These are phyloP conservation scores for Nephrocerus scutellatus DNA, from an alignment of 2,888 invertebrate species.

Conservation along the genomic window DNA sequence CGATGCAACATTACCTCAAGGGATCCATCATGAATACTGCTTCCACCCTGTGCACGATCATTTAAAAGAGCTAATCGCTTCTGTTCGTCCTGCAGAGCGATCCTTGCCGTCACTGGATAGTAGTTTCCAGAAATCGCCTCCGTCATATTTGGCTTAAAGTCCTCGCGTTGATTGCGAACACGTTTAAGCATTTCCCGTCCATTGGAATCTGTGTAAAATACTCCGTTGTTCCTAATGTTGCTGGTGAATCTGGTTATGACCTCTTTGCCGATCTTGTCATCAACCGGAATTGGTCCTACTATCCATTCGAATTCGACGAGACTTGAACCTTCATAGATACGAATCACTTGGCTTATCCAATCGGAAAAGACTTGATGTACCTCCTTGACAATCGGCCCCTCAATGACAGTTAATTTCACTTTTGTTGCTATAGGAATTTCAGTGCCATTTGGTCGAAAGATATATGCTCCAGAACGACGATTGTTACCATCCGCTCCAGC, in stretches of 20 bases:
- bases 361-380: constrained; percentile 51
- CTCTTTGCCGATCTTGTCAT: constrained; percentile 72
- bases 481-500: constrained; percentile 54
- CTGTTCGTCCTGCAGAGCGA: constrained; percentile 56
- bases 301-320: constrained; percentile 68
- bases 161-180: constrained; percentile 60
- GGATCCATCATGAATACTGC: constrained; percentile 65
- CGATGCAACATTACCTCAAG: constrained; percentile 83
- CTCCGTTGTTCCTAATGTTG: constrained; percentile 54
- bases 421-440: constrained; percentile 37
- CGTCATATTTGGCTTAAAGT: constrained; percentile 61
- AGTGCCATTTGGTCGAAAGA: constrained; percentile 65
- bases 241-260: constrained; percentile 67
- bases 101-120: constrained; percentile 83
- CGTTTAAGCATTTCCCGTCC: constrained; percentile 79
- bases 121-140: constrained; percentile 84
- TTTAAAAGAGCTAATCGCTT: constrained; percentile 50
- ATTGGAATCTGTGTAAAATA: constrained; percentile 90
- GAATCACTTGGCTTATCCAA: constrained; percentile 69
- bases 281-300: constrained; percentile 67
- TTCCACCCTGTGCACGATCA: constrained; percentile 77
- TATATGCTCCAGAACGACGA: constrained; percentile 89
- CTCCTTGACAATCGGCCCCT: constrained; percentile 66
- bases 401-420: constrained; percentile 36
- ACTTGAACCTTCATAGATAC: constrained; percentile 56